Conservation (phyloP, 2,797 vertebrate genomes). For the Argyrosomus regius region DNA sequence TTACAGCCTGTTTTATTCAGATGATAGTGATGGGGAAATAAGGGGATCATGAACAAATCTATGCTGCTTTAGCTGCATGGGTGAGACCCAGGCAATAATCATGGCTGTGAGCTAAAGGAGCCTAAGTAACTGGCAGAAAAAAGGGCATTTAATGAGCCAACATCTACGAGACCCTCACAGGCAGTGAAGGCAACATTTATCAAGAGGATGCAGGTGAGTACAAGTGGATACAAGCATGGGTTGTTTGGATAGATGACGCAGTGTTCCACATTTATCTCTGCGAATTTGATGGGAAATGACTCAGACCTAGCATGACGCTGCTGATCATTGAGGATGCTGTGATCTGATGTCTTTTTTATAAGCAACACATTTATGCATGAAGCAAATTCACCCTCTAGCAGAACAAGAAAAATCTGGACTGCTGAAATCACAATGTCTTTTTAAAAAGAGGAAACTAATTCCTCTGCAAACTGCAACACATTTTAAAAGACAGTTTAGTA, state of each 20-base stretch:
- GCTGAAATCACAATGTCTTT: constrained; percentile 7
- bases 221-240: constrained; percentile 59
- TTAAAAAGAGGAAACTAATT: constrained; percentile 11
- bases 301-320: constrained; percentile 58
- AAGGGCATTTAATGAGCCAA: constrained; percentile 66
- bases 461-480: not conserved
- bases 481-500: not conserved
- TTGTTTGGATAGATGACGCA: constrained; percentile 51
- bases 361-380: constrained; percentile 30
- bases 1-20: constrained; percentile 57
- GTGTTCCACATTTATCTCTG: constrained; percentile 47
- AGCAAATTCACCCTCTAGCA: constrained; percentile 38
- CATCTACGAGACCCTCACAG: constrained; percentile 55
- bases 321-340: constrained; percentile 40
- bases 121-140: constrained; percentile 67
- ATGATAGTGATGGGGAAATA: constrained; percentile 54
- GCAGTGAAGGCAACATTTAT: constrained; percentile 61
- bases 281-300: constrained; percentile 56
- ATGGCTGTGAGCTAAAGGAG: constrained; percentile 61
- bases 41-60: constrained; percentile 51
- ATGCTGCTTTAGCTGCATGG: constrained; percentile 31
- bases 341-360: constrained; percentile 20
- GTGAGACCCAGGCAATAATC: constrained; percentile 50
- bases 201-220: constrained; percentile 77
- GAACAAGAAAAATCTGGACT: constrained; percentile 32